These are phyloP conservation scores for Hedya salicella DNA, from an alignment of 2,888 invertebrate species.

Conservation along the genomic window DNA sequence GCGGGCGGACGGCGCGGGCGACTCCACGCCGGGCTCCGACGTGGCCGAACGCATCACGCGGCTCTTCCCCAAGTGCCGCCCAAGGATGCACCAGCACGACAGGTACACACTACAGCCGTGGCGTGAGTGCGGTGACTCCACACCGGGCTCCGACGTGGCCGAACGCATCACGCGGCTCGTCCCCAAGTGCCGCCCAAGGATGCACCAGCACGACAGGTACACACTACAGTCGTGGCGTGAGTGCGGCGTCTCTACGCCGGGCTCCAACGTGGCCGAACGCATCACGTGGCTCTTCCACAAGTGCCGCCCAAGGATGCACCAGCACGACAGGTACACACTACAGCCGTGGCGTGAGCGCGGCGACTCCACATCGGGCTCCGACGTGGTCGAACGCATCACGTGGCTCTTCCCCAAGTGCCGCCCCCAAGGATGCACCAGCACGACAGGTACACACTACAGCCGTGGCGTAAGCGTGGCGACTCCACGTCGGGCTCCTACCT, in stretches of 20 bases:
- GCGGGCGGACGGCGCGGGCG: slow-evolving; percentile 80
- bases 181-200: slow-evolving; percentile 92
- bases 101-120: slow-evolving; percentile 56
- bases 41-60: slow-evolving; percentile 90
- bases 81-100: slow-evolving; percentile 81
- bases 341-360: no score
- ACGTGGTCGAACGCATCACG: slow-evolving; percentile 90
- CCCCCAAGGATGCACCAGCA: slow-evolving; percentile 84
- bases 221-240: no score
- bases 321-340: slow-evolving; percentile 63
- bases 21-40: slow-evolving; percentile 83
- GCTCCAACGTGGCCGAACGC: slow-evolving; percentile 86
- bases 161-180: slow-evolving; percentile 92
- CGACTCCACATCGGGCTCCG: slow-evolving; percentile 57
- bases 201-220: slow-evolving; percentile 79
- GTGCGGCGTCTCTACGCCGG: not conserved
- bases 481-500: not conserved
- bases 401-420: slow-evolving; percentile 95
- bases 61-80: slow-evolving; percentile 94
- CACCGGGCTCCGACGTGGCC: slow-evolving; percentile 84
- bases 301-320: slow-evolving; percentile 88
- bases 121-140: no score
- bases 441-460: slow-evolving; percentile 69
- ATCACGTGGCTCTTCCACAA: slow-evolving; percentile 94
- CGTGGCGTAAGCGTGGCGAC: no score